phyloP scores from a whole-genome alignment of 2,113 vertebrate genomes.

The Saccopteryx bilineata region DNA sequence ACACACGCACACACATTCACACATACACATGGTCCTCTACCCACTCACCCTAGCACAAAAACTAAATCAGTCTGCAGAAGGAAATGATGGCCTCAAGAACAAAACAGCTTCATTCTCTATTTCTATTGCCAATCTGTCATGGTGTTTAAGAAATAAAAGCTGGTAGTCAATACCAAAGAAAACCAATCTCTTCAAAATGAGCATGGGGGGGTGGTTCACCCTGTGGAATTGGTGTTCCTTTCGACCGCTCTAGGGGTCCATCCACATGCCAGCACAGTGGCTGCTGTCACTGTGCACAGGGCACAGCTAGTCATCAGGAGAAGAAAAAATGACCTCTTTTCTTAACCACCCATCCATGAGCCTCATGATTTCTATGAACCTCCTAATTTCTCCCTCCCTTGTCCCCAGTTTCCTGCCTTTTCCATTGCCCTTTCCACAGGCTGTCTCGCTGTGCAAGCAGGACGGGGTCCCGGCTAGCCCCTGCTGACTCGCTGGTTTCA shows the following conservation, averaged over 20 bases:
- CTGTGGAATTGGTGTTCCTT: neutral
- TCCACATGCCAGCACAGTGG: neutral
- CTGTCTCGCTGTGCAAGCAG: neutral
- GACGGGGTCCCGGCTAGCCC: neutral
- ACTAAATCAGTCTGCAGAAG: slow-evolving; percentile 20
- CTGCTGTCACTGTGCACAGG: neutral
- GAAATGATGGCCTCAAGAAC: neutral
- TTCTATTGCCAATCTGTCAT: neutral
- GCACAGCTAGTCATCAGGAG: neutral
- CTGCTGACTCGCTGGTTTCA: neutral
- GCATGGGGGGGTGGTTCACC: neutral
- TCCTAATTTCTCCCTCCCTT: neutral
- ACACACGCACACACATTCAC: neutral
- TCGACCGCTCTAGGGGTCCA: neutral
- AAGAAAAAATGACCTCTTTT: slow-evolving; percentile 2
- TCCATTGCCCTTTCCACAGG: neutral
- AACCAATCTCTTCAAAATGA: slow-evolving; percentile 25
- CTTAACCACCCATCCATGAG: neutral
- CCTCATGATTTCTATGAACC: neutral
- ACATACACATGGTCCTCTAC: neutral
- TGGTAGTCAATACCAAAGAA: neutral
- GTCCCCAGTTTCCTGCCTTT: neutral
- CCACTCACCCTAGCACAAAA: neutral
- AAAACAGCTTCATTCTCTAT: neutral
- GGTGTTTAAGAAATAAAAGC: slow-evolving; percentile 49